phyloP scores from a whole-genome alignment of 2,888 invertebrate species.

The Cheilosia impressa region DNA sequence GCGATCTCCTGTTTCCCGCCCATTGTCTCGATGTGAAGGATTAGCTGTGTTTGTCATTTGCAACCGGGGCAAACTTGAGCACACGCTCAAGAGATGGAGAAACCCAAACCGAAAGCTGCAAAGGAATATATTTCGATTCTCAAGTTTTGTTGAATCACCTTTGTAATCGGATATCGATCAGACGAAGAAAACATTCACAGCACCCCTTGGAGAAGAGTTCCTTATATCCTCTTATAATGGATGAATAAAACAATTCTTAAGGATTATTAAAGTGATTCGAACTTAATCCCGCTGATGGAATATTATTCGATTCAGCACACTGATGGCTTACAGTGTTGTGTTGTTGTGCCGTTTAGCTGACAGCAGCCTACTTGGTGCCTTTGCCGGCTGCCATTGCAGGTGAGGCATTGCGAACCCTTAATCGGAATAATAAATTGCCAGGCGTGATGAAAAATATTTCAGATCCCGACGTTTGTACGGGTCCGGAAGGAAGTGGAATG shows the following conservation, averaged over 20 bases:
- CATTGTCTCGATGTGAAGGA: background rate
- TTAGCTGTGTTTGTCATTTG: conserved; percentile 17
- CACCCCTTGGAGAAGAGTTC: background rate
- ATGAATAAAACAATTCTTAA: conserved; percentile 16
- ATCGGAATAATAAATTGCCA: conserved; percentile 48
- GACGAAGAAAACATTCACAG: conserved; percentile 1
- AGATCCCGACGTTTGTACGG: conserved; percentile 19
- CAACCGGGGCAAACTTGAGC: conserved; percentile 6
- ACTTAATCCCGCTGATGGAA: conserved; percentile 11
- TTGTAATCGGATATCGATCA: conserved; percentile 18
- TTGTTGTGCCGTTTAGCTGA: background rate
- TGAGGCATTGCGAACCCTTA: conserved; percentile 40
- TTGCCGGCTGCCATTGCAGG: conserved; percentile 21
- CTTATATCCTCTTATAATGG: background rate
- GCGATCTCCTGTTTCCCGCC: too few relatives aligned
- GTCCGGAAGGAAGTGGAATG: background rate
- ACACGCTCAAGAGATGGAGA: background rate
- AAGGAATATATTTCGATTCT: background rate
- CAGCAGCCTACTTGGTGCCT: conserved; percentile 18
- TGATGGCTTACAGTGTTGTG: background rate
- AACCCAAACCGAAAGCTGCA: background rate
- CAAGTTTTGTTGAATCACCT: background rate
- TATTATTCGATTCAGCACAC: background rate
- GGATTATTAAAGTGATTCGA: conserved; percentile 36
- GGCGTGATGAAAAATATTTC: conserved; percentile 10